Conservation (phyloP, 2,888 invertebrate genomes). For the Callyntrura guangdongensis region DNA sequence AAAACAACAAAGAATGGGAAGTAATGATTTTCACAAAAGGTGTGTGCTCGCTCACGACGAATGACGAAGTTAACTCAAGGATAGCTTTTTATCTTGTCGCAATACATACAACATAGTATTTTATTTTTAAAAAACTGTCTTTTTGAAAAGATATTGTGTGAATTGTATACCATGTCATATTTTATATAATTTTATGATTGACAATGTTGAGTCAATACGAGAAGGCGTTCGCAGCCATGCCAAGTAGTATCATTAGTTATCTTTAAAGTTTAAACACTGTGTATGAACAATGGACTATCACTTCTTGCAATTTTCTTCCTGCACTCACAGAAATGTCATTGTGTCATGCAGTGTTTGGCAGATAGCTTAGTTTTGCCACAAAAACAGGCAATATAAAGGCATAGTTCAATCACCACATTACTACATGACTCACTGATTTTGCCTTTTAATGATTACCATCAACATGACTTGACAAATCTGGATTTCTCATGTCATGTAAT, state of each 20-base stretch:
- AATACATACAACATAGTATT: not conserved
- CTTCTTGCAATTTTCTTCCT: constrained; percentile 14
- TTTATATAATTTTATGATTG: too few species aligned
- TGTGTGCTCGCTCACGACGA: too few species aligned
- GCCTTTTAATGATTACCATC: constrained; percentile 37
- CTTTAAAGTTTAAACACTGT: not conserved
- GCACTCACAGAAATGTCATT: not conserved
- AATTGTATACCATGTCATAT: not conserved
- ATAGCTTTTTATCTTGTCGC: constrained; percentile 31
- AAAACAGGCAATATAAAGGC: not conserved
- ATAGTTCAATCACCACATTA: constrained; percentile 2
- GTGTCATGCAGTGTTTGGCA: constrained; percentile 1
- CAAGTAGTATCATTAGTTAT: not conserved
- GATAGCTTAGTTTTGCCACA: constrained; percentile 2
- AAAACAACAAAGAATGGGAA: not conserved
- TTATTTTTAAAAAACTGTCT: not conserved
- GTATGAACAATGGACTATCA: constrained; percentile 34
- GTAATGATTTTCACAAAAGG: constrained; percentile 44
- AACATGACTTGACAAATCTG: constrained; percentile 52
- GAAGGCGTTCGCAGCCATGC: not conserved
- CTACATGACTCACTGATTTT: constrained; percentile 15
- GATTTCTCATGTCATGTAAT: constrained; percentile 44
- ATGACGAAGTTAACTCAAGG: not conserved
- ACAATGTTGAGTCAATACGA: not conserved
- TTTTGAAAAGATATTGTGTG: not conserved